Evolutionary conservation across 1,140 invertebrate species (phyloP), one percentile per base, ranked within the genome.

Genomic region (Aporrectodea caliginosa): DNA sequence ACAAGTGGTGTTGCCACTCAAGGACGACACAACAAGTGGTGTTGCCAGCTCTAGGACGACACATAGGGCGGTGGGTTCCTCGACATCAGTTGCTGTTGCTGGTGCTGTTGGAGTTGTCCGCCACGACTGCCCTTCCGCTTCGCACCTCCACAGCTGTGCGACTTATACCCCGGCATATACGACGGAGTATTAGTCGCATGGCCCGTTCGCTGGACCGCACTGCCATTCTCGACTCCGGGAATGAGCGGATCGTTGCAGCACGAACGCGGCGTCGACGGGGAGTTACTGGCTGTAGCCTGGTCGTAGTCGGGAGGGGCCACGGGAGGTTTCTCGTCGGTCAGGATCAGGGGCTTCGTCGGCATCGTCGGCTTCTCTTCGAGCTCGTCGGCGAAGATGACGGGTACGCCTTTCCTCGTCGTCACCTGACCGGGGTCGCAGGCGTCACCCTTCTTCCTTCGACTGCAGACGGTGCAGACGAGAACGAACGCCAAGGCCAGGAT

Each of bases 361-460:
- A 93, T 92, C 78, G 86, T 86, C 0, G 93, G 93, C 85, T 95
- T 93, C 84, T 97, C 95, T 2, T 79, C 78, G 16, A 97, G 89
- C 86, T 98, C 96, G 88, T 98, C 95, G 86, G 89, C 87, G 87
- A 98, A 97, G 82, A 98, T 98, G 2, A 97, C 94, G 0, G 95
- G 95, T 83, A 96, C 94, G 72, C 94, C 94, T 88, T 95, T 96
- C 82, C 43, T 6, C 43, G 43, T 12, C 43, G 43, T 12, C 43
- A 6, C 6, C 6, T 6, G 6, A 6, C 6, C 6, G 6, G 43
- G 6, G 6, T 14, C 70, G 6, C 27, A 2, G n/a, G n/a, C n/a
- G 31, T 32, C 70, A 6, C 27, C 70, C 70, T 27, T 72, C 32
- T 72, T 32, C n/a, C 27, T 29, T n/a, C 70, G 70, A 6, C 6